Evolutionary conservation across 2,113 vertebrate genomes (phyloP).

Genomic region (Mola mola): DNA sequence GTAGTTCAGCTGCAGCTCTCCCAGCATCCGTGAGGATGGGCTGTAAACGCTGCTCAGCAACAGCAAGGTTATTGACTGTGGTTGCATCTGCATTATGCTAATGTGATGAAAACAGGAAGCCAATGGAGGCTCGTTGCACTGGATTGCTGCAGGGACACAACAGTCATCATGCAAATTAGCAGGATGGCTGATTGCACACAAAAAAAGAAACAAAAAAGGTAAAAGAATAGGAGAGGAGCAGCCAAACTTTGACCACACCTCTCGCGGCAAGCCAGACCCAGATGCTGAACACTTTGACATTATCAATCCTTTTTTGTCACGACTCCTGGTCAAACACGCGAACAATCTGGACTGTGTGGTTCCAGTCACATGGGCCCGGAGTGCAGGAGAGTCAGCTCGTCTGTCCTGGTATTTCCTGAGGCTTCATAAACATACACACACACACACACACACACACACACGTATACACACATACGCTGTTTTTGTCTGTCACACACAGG

Average conservation of each 20-base stretch:
- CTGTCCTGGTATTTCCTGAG: constrained; percentile 87
- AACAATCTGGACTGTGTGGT: constrained; percentile 80
- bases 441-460: constrained; percentile 53
- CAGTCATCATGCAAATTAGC: constrained; percentile 53
- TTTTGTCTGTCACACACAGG: constrained; percentile 14
- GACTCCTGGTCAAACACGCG: constrained; percentile 65
- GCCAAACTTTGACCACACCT: constrained; percentile 44
- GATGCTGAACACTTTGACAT: constrained; percentile 43
- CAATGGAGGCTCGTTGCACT: constrained; percentile 27
- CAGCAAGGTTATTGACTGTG: constrained; percentile 65
- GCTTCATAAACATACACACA: constrained; percentile 76
- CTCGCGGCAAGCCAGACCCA: constrained; percentile 23
- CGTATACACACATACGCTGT: constrained; percentile 6
- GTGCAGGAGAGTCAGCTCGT: constrained; percentile 81
- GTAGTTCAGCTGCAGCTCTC: too few species aligned
- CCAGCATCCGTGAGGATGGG: too few species aligned
- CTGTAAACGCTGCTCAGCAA: constrained; percentile 64
- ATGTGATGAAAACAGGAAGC: constrained; percentile 61
- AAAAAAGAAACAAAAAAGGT: constrained; percentile 29
- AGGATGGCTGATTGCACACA: constrained; percentile 41
- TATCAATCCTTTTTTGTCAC: constrained; percentile 68
- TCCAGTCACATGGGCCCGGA: constrained; percentile 71
- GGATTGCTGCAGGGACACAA: constrained; percentile 32
- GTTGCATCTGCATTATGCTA: constrained; percentile 75
- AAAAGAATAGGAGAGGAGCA: background rate